Evolutionary conservation across 2,888 invertebrate species (phyloP), one percentile per base, ranked within the genome.

Genomic region (Archaeoteleia sp.): DNA sequence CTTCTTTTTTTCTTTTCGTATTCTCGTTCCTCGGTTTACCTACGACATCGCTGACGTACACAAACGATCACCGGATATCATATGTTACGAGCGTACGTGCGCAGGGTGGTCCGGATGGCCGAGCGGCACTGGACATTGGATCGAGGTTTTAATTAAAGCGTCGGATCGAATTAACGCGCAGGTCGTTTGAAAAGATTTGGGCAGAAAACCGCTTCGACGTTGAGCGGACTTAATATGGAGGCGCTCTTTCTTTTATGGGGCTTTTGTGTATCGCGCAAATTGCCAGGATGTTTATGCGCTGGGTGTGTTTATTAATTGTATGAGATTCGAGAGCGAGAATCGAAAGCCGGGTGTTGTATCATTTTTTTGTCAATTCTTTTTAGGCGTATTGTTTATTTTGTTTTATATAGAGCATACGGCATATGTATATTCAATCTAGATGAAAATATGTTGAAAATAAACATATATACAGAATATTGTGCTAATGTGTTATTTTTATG

Each of bases 31-130:
- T 51, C 30, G 37, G 32, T 49, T 55, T 29, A 49, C 35, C 48
- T 55, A 63, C 42, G 45, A 45, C 35, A 42, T 37, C 51, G 35
- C 60, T 58, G 55, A 66, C 67, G 65, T 68, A 49, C 65, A 63
- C 62, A 66, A 55, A 71, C 66, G 72, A 70, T 61, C 48, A 65
- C 73, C 73, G 71, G 74, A 75, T 73, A 72, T 73, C 74, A 68
- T 72, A 61, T 63, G 70, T 74, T 73, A 74, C 60, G 51, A 43
- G 58, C 58, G 54, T 63, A 66, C 39, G 54, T 30, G 30, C 32
- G 14, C 63, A 55, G 66, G 57, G 57, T 57, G 57, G 57, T 57
- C 57, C 34, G 35, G 40, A 37, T 49, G 48, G 42, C 43, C 49
- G 35, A 40, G 42, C 43, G 20, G 45, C 40, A 35, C 32, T 32